Evolutionary conservation across 1,140 invertebrate genomes (phyloP).

Genomic region (Uloborus diversus): DNA sequence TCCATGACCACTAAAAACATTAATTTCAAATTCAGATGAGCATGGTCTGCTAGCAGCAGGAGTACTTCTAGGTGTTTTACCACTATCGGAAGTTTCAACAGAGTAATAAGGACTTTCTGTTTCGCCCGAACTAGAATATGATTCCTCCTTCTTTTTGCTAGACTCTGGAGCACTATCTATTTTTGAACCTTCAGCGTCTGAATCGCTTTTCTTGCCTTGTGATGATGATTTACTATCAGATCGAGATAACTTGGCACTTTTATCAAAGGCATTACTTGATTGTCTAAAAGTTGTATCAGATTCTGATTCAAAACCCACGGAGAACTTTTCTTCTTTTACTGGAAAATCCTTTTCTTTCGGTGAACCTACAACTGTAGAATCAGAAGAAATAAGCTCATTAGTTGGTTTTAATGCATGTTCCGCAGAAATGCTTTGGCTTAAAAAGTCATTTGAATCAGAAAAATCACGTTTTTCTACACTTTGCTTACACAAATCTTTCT

Average conservation of each 20-base stretch:
- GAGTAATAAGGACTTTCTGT: conserved; percentile 86
- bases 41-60: conserved; percentile 77
- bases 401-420: too few species aligned
- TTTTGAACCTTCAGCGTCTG: conserved; percentile 45
- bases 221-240: conserved; percentile 47
- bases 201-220: conserved; percentile 47
- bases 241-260: conserved; percentile 21
- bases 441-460: too few species aligned
- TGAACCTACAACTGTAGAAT: too few species aligned
- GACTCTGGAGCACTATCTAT: conserved; percentile 18
- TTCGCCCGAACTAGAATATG: conserved; percentile 81
- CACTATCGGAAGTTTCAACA: conserved; percentile 75
- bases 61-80: conserved; percentile 70
- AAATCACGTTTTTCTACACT: too few species aligned
- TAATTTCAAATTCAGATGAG: conserved; percentile 85
- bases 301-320: not conserved
- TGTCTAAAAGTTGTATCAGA: not conserved
- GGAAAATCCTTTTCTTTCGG: too few species aligned
- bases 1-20: conserved; percentile 70
- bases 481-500: too few species aligned
- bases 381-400: too few species aligned
- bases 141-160: conserved; percentile 66
- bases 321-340: not conserved
- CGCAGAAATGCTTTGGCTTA: too few species aligned
- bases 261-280: not conserved